Evolutionary conservation across 1,140 invertebrate genomes (phyloP).

Genomic region (Drosophila tristis): DNA sequence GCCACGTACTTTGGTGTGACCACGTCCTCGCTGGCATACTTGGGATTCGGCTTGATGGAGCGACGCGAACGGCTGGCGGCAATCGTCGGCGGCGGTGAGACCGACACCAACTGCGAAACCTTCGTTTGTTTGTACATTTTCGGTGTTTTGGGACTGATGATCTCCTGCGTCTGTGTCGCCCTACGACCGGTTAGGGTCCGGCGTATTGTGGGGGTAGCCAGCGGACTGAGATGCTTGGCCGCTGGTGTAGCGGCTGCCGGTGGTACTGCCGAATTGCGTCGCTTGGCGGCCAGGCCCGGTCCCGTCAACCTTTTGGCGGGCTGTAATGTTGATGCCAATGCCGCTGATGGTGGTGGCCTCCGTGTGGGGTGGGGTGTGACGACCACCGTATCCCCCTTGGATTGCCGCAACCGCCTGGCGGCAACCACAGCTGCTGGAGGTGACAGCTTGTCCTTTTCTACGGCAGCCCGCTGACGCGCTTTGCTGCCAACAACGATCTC

Average conservation of each 20-base stretch:
- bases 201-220: no score
- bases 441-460: no score
- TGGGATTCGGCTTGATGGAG: constrained; percentile 83
- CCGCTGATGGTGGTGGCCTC: constrained; percentile 3
- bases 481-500: not conserved
- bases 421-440: no score
- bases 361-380: not conserved
- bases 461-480: not conserved
- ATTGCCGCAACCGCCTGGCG: no score
- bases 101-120: constrained; percentile 9
- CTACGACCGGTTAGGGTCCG: not conserved
- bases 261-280: constrained; percentile 24
- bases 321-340: no score
- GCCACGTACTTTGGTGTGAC: constrained; percentile 75
- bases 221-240: constrained; percentile 8
- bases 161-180: constrained; percentile 7
- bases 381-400: no score
- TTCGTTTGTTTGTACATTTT: constrained; percentile 62
- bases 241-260: not conserved
- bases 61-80: constrained; percentile 74
- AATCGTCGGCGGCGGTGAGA: constrained; percentile 69
- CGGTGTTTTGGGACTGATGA: not conserved
- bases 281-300: not conserved
- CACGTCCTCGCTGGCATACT: constrained; percentile 78
- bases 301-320: constrained; percentile 1